Conservation (phyloP, 1,140 invertebrate genomes). For the Heliconius hermathena region DNA sequence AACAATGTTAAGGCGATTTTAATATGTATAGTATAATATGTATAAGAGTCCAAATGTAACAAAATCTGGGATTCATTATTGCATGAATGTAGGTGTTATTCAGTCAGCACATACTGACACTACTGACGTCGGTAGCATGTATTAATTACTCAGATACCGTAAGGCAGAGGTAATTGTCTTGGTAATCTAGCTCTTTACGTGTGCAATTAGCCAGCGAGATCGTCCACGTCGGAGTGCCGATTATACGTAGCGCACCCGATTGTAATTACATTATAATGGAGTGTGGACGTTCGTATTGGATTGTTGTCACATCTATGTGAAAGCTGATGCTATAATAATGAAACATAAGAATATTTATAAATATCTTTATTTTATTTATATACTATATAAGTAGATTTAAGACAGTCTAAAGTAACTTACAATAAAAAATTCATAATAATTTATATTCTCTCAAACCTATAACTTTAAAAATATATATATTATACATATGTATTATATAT, state of each 20-base stretch:
- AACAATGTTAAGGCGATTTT: too few species aligned
- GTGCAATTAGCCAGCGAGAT: slow-evolving; percentile 26
- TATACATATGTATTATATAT: not conserved
- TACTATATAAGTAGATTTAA: too few species aligned
- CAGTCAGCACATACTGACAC: slow-evolving; percentile 12
- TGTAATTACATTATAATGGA: not conserved
- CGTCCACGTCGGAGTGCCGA: slow-evolving; percentile 13
- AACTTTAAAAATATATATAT: too few species aligned
- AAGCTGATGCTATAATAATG: not conserved
- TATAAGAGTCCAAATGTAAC: not conserved
- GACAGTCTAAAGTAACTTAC: too few species aligned
- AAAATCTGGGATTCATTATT: not conserved
- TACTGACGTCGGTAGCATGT: not conserved
- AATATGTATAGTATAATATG: too few species aligned
- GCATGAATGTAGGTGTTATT: not conserved
- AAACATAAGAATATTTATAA: not conserved
- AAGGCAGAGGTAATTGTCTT: slow-evolving; percentile 35
- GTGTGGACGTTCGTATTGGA: not conserved
- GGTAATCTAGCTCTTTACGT: slow-evolving; percentile 30
- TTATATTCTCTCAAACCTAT: too few species aligned
- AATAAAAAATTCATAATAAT: too few species aligned
- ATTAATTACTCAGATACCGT: slow-evolving; percentile 28
- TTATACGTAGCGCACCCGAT: not conserved
- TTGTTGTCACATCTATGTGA: not conserved
- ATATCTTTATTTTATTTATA: too few species aligned